A percentile compares a stretch with the other conserved stretches of the same genome.
These are phyloP conservation scores for Drosophila kanapiae DNA, from an alignment of 1,140 invertebrate genomes.

Conservation along the genomic window DNA sequence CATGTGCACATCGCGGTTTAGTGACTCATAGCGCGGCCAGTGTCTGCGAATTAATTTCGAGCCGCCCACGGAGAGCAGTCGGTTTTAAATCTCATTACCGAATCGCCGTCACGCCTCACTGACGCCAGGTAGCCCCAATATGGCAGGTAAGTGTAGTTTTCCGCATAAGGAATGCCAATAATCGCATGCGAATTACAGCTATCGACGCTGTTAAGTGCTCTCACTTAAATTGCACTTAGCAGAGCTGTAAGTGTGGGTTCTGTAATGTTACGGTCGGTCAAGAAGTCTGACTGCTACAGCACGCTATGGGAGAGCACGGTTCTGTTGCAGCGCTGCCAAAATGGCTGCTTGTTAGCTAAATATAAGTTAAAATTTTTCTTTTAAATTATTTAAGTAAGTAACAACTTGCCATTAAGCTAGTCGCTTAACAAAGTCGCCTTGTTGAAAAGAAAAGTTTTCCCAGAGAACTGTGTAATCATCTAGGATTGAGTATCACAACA, in stretches of 20 bases:
- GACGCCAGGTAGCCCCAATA: slow-evolving; percentile 44
- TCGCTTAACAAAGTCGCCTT: no score
- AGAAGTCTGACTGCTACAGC: slow-evolving; percentile 35
- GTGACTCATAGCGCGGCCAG: slow-evolving; percentile 21
- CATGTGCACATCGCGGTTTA: slow-evolving; percentile 37
- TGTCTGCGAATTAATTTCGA: slow-evolving; percentile 36
- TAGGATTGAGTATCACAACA: no score
- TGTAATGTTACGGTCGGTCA: no score
- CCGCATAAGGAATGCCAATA: slow-evolving; percentile 27
- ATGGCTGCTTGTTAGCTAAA: neutral
- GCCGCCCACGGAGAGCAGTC: slow-evolving; percentile 25
- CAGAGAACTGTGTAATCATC: no score
- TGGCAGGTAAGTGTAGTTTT: slow-evolving; percentile 31
- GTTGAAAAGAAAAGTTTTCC: no score
- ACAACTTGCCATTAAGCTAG: no score
- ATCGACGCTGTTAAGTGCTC: slow-evolving; percentile 4
- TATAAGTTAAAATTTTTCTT: neutral
- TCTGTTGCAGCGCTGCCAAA: neutral
- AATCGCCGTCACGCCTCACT: slow-evolving; percentile 56
- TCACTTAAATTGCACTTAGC: slow-evolving; percentile 8
- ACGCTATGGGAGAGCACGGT: slow-evolving; percentile 29
- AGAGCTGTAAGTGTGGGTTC: neutral
- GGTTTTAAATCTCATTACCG: slow-evolving; percentile 38
- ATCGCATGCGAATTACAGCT: slow-evolving; percentile 5
- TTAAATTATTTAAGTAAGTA: no score